Conservation (phyloP, 1,140 invertebrate species). For the Dendroctonus ponderosae region DNA sequence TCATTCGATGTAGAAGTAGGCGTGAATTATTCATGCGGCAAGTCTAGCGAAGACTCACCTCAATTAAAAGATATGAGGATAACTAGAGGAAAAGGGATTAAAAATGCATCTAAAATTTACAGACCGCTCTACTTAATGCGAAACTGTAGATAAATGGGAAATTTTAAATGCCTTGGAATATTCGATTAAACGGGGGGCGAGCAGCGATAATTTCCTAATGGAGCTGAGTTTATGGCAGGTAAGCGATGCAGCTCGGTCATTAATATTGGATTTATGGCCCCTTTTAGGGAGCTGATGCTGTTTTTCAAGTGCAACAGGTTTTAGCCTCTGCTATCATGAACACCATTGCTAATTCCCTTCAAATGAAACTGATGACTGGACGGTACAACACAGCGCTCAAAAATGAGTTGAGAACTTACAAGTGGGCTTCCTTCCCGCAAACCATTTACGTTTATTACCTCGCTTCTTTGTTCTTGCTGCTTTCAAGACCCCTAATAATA, state of each 20-base stretch:
- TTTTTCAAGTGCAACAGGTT: not conserved
- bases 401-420: slow-evolving; percentile 9
- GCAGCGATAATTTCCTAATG: not conserved
- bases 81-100: slow-evolving; percentile 5
- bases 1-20: not conserved
- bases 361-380: not conserved
- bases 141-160: slow-evolving; percentile 5
- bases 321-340: not conserved
- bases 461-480: slow-evolving; percentile 3
- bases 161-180: not conserved
- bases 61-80: slow-evolving; percentile 8
- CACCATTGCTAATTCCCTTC: not conserved
- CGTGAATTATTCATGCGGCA: not conserved
- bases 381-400: slow-evolving; percentile 6
- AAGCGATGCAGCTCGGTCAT: not conserved
- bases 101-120: slow-evolving; percentile 8
- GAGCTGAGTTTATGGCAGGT: not conserved
- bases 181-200: too few species aligned
- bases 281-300: not conserved
- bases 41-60: not conserved
- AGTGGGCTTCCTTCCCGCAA: not conserved
- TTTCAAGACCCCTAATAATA: slow-evolving; percentile 9
- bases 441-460: slow-evolving; percentile 9
- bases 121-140: slow-evolving; percentile 3
- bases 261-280: not conserved